Base-by-base conservation (phyloP, 2,888 invertebrate species). In the Lycia hirtaria region DNA sequence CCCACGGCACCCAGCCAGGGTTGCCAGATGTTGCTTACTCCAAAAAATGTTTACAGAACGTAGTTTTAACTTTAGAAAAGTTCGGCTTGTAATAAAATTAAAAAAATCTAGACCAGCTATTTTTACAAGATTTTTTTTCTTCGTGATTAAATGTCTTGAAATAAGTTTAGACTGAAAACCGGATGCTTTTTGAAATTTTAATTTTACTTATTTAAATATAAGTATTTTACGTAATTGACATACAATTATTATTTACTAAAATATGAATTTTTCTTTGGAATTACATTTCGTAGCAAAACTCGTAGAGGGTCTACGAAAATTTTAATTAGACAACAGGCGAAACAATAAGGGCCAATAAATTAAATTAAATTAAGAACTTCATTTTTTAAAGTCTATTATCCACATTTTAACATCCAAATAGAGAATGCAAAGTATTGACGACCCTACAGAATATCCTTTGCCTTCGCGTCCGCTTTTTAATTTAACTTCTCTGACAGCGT, bases 401-500 rank as follows among this genome's bases (percentile, higher is more conserved):
- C n/a, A n/a, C n/a, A n/a, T n/a, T n/a, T n/a, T n/a, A n/a, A n/a
- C n/a, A n/a, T n/a, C n/a, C n/a, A n/a, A n/a, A n/a, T 3, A 32
- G 7, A 9, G 3, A 3, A 10, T 3, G 19, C 0, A 1, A 7
- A 33, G 20, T 33, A 5, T 56, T 61, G 71, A 65, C 82, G 71
- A 55, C 89, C 89, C 88, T 81, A 65, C 26, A 48, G 44, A 60
- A 70, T 64, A 68, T 71, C 61, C 52, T 57, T 47, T 14, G 50
- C 61, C 52, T 57, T 47, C 15, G 50, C 76, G 80, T 79, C 76
- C 82, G 82, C 79, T 86, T 88, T 88, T 88, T 88, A 87, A 88
- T 86, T 88, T 86, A 82, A 85, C 82, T 77, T 79, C 75, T 78
- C 88, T 87, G 87, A 87, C 82, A 83, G 78, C 75, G 84, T 64